Evolutionary conservation across 1,140 invertebrate genomes (phyloP), one percentile per base, ranked within the genome.

Genomic region (Hylaeus anthracinus): DNA sequence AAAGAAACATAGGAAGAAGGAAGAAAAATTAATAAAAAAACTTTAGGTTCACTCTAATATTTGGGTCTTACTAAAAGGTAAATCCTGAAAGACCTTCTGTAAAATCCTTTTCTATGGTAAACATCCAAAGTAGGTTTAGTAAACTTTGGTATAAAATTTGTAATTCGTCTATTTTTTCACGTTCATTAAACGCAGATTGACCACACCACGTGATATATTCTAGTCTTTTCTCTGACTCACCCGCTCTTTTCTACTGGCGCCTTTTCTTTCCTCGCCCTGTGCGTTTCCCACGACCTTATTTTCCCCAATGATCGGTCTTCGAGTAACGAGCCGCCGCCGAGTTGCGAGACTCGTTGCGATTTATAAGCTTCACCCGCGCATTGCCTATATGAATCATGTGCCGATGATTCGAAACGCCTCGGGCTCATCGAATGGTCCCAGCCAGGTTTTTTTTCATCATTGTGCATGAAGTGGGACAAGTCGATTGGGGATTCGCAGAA

Each of bases 281-380:
- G 8, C 26, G 26, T 74, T 74, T 74, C 72, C 39, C 61, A 74
- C 48, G 72, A 65, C 3, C 61, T 65, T 65, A 55, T 74, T 74
- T 74, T 55, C 39, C 48, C 45, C 8, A 55, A 65, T 55, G 48
- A 65, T 55, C 37, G 61, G 37, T 64, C 61, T 64, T 39, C 26
- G 61, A 64, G 37, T 65, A 74, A 74, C 72, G 15, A 74, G 72
- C 61, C 64, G 64, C 12, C 14, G 39, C 39, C 14, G 72, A 65
- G 61, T 74, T 74, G 61, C 48, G 48, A 74, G 72, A 65, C 37
- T 55, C 72, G 26, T 61, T 63, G 9, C 45, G 26, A 64, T 74
- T 53, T 74, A 74, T 64, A 65, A 74, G 72, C 39, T 65, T 14
- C 45, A n/a, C 39, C 39, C 8, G 9, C 37, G 48, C 55, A 43